Percentiles rank a stretch among this genome's conserved stretches.
phyloP scores from a whole-genome alignment of 2,797 vertebrate genomes.

The Eremophila alpestris region DNA sequence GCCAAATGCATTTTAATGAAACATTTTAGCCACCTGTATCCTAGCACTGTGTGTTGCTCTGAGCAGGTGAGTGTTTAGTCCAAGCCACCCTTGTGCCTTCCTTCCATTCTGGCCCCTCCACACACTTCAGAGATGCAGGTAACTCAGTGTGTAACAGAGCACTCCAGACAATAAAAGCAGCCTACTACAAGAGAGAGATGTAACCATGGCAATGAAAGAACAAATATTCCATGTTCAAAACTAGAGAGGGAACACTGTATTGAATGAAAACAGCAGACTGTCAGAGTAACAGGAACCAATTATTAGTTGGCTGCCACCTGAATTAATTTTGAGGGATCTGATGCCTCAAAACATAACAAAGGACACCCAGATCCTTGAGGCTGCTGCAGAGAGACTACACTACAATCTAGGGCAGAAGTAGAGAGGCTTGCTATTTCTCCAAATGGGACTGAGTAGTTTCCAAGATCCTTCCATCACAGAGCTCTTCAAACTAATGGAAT shows the following conservation, averaged over 20 bases:
- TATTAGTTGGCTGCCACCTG: background rate
- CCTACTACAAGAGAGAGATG: background rate
- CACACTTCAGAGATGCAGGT: background rate
- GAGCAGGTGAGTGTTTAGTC: background rate
- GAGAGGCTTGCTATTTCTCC: background rate
- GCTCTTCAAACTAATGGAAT: slow-evolving; percentile 19
- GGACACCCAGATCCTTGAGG: background rate
- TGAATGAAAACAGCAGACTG: background rate
- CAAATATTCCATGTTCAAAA: background rate
- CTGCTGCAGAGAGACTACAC: background rate
- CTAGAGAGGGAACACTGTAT: background rate
- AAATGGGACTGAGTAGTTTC: background rate
- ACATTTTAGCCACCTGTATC: background rate
- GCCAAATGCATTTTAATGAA: background rate
- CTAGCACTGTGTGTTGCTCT: background rate
- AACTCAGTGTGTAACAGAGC: background rate
- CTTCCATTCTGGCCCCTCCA: background rate
- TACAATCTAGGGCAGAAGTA: background rate
- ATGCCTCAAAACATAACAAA: background rate
- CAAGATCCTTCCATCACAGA: background rate
- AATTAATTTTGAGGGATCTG: background rate
- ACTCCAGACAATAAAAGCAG: slow-evolving; percentile 16
- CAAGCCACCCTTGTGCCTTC: background rate
- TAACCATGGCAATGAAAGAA: slow-evolving; percentile 15
- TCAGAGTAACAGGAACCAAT: background rate